A percentile compares a stretch with the other conserved stretches of the same genome.
Conservation (phyloP, 2,113 vertebrate species). For the Bufo bufo region DNA sequence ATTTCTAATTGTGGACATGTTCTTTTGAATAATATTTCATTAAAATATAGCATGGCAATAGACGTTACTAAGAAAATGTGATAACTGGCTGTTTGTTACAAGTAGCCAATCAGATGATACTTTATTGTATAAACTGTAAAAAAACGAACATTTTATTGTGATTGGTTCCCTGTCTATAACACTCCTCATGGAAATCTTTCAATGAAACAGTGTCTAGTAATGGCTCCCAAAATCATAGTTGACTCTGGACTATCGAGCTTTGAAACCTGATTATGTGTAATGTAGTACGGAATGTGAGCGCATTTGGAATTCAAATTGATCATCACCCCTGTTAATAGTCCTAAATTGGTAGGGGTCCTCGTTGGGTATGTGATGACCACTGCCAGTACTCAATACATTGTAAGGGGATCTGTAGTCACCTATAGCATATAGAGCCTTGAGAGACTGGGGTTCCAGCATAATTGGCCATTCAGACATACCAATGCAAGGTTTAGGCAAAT, state of each 20-base stretch:
- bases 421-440: background rate
- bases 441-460: no score
- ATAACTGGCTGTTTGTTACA: background rate
- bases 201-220: background rate
- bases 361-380: background rate
- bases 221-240: background rate
- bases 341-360: background rate
- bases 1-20: background rate
- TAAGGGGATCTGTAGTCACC: background rate
- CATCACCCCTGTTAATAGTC: background rate
- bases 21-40: background rate
- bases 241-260: background rate
- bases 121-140: slow-evolving; percentile 4
- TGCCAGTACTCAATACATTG: no score
- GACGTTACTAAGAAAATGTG: background rate
- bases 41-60: background rate
- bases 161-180: background rate
- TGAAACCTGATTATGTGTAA: background rate
- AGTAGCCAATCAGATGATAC: background rate
- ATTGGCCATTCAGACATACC: no score
- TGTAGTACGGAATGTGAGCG: background rate
- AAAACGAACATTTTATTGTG: background rate
- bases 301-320: background rate
- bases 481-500: no score
- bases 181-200: background rate